Evolutionary conservation across 2,797 vertebrate species (phyloP), one percentile per base, ranked within the genome.

Genomic region (Triplophysa bombifrons): DNA sequence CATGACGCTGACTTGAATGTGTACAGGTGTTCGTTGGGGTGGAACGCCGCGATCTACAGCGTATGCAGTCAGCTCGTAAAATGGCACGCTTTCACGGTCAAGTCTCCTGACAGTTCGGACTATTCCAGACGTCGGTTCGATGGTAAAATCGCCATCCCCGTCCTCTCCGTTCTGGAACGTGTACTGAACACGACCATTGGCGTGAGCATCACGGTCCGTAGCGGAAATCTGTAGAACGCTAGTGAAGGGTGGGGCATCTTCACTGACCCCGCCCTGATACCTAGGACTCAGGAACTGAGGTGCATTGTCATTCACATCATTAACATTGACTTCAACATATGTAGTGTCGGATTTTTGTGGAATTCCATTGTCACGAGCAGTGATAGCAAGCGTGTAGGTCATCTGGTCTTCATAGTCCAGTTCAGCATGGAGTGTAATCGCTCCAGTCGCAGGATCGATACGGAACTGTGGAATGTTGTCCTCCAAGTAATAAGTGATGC

Each of bases 121-220:
- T 6, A 98, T 98, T 25, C 98, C 98, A 0, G 98, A 99, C 10
- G 97, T 98, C 16, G 98, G 96, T 87, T 99, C 98, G 10, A 99
- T 98, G 72, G 97, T 99, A 85, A 99, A 99, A 87, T 99, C 98
- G 12, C 98, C 98, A 61, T 98, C 97, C 0, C 98, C 98, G 0
- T 99, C 98, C 82, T 99, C 96, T 16, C 98, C 98, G 0, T 97
- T 98, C 92, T 99, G 98, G 86, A 99, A 99, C 3, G 98, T 99
- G 84, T 99, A 99, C 84, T 99, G 97, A 63, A 99, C 96, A 8
- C 97, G 93, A 20, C 97, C 97, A 0, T 99, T 99, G 84, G 95
- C 92, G 6, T 98, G 96, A 5, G 98, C 96, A 38, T 99, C 98
- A 0, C 96, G 94, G 87, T 99, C 98, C 0, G 95, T 99, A 81